These are phyloP conservation scores for Caenorhabditis parvicauda DNA, from an alignment of 2,888 invertebrate genomes.

Conservation along the genomic window DNA sequence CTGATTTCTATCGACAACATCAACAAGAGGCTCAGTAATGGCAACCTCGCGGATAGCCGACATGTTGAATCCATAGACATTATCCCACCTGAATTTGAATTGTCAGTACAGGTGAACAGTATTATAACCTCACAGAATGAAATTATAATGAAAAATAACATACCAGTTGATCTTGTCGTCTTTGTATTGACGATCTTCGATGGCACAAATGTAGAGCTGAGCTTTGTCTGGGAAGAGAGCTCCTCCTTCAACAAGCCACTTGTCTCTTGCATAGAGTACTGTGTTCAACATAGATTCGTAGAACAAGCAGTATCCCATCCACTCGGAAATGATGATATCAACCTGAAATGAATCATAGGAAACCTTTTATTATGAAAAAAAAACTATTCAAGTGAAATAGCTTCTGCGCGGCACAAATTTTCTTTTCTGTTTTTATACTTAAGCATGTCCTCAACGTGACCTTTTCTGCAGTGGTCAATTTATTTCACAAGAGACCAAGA, in stretches of 20 bases:
- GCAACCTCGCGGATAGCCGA: constrained; percentile 95
- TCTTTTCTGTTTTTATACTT: no score
- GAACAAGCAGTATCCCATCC: constrained; percentile 86
- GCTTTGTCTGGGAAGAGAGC: constrained; percentile 89
- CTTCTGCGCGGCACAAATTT: neutral
- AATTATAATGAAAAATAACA: constrained; percentile 34
- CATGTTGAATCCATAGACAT: constrained; percentile 99
- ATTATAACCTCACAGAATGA: no score
- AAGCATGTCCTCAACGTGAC: no score
- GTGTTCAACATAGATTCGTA: constrained; percentile 99
- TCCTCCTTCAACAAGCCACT: constrained; percentile 82
- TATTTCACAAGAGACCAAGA: no score
- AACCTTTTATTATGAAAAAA: neutral
- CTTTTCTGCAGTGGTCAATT: no score
- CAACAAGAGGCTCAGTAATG: constrained; percentile 94
- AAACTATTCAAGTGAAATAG: constrained; percentile 35
- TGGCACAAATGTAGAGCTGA: constrained; percentile 82
- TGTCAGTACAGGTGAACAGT: neutral
- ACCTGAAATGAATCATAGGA: constrained; percentile 70
- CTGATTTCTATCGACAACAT: constrained; percentile 97
- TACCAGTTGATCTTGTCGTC: constrained; percentile 97
- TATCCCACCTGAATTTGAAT: constrained; percentile 79
- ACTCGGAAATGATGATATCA: constrained; percentile 83
- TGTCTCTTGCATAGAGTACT: constrained; percentile 93
- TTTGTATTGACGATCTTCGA: constrained; percentile 92